Conservation (phyloP, 2,113 vertebrate genomes). For the Poecile atricapillus region DNA sequence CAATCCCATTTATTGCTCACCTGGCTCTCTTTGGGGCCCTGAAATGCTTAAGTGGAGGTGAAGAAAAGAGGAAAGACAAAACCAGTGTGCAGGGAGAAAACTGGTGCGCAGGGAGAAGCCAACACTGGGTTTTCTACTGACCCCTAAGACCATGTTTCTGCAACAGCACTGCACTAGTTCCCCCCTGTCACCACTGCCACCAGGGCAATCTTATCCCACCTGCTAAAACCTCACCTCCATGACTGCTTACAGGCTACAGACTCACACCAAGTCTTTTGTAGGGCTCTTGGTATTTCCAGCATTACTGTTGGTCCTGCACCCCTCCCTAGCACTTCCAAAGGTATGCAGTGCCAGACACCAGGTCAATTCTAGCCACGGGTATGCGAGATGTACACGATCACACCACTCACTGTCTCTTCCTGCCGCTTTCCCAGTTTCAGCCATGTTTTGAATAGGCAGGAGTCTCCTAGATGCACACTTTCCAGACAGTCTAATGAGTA, state of each 20-base stretch:
- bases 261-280: rapidly evolving
- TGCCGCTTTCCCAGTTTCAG: not conserved
- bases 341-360: not conserved
- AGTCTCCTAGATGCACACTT: not conserved
- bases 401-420: not conserved
- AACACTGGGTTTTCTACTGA: not conserved
- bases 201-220: not conserved
- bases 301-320: not conserved
- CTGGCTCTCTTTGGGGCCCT: not conserved
- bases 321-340: not conserved
- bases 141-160: rapidly evolving
- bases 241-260: not conserved
- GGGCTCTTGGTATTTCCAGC: not conserved
- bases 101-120: not conserved
- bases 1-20: not conserved
- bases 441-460: not conserved
- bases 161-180: not conserved
- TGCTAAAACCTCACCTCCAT: not conserved
- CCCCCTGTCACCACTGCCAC: not conserved
- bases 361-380: not conserved
- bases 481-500: not conserved
- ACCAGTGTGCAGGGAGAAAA: not conserved
- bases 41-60: not conserved
- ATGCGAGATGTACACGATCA: rapidly evolving
- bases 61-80: not conserved